These are phyloP conservation scores for Sula dactylatra DNA, from an alignment of 2,113 vertebrate genomes.

Conservation along the genomic window DNA sequence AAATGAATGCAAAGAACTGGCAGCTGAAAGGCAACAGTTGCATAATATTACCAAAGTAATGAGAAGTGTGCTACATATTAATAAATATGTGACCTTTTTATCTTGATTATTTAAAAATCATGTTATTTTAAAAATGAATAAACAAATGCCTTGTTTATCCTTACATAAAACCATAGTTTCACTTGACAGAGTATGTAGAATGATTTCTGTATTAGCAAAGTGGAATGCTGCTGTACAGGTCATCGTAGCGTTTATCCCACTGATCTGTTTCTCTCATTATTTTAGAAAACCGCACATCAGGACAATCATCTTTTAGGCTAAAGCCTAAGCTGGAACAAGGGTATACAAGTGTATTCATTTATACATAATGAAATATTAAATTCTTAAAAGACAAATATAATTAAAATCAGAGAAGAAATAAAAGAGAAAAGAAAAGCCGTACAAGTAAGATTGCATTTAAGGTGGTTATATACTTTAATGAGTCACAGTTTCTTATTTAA, in stretches of 20 bases:
- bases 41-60: slow-evolving; percentile 56
- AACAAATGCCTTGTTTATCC: slow-evolving; percentile 5
- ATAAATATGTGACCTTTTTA: slow-evolving; percentile 70
- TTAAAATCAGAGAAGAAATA: slow-evolving; percentile 45
- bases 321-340: neutral
- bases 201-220: neutral
- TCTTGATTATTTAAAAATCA: slow-evolving; percentile 57
- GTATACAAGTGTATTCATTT: slow-evolving; percentile 4
- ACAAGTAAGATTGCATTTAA: slow-evolving; percentile 13
- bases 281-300: neutral
- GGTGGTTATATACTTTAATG: slow-evolving; percentile 32
- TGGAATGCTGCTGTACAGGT: neutral
- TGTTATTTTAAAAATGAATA: slow-evolving; percentile 66
- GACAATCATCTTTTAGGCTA: neutral
- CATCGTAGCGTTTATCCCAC: neutral
- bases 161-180: slow-evolving; percentile 43
- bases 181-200: neutral
- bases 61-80: slow-evolving; percentile 60
- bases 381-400: slow-evolving; percentile 48
- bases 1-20: slow-evolving; percentile 7
- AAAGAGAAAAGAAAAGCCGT: neutral
- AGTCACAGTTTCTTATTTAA: slow-evolving; percentile 39
- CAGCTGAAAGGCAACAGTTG: slow-evolving; percentile 46
- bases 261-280: neutral
- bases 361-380: slow-evolving; percentile 42